These are phyloP conservation scores for Dasysyrphus albostriatus DNA, from an alignment of 2,888 invertebrate genomes.

Conservation along the genomic window DNA sequence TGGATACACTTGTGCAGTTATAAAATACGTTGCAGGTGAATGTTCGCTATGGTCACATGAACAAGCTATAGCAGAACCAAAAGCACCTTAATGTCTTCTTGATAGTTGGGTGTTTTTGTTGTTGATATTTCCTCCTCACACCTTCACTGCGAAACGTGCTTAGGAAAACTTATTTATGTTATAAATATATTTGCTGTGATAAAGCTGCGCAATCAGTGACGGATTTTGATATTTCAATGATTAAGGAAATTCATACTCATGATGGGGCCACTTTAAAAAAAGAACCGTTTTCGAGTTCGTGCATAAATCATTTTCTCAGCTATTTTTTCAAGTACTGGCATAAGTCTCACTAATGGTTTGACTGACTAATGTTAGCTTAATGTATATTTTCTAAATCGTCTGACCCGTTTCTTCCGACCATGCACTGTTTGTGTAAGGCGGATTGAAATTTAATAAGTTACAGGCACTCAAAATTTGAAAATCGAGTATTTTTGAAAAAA, in stretches of 20 bases:
- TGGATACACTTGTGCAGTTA: constrained; percentile 68
- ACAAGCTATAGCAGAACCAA: constrained; percentile 24
- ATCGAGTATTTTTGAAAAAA: no score
- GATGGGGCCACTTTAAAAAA: constrained; percentile 2
- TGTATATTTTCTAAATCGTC: no score
- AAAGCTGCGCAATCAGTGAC: constrained; percentile 15
- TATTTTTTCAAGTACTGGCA: no score
- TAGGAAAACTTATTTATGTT: constrained; percentile 34
- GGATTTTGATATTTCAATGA: constrained; percentile 14
- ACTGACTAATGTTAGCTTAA: no score
- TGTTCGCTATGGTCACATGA: constrained; percentile 76
- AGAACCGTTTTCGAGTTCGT: no score
- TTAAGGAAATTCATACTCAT: not conserved
- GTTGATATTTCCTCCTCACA: constrained; percentile 61
- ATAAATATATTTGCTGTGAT: constrained; percentile 1
- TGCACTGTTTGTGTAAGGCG: no score
- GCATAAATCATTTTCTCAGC: no score
- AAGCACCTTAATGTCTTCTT: constrained; percentile 72
- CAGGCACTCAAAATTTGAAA: no score
- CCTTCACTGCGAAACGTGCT: constrained; percentile 61
- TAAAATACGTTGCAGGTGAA: constrained; percentile 73
- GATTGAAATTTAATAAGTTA: no score
- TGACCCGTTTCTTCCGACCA: no score
- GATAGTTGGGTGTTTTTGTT: constrained; percentile 10
- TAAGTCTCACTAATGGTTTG: no score